These are phyloP conservation scores for Sinocyclocheilus anshuiensis DNA, from an alignment of 2,113 vertebrate genomes.

Conservation along the genomic window DNA sequence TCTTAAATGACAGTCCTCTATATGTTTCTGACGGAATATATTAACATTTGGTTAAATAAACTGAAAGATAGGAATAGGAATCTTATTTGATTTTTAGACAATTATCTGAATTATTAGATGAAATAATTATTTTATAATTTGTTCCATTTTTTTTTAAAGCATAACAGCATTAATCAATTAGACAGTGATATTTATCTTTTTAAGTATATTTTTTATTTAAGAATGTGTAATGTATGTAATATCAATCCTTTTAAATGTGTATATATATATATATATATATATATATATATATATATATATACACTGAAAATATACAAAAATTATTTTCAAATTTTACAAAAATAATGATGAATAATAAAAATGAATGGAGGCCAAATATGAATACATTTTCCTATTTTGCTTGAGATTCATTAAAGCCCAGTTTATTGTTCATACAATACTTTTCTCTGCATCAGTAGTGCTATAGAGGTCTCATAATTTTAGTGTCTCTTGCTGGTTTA, in stretches of 20 bases:
- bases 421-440: neutral
- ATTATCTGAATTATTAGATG: neutral
- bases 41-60: neutral
- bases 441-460: neutral
- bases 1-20: neutral
- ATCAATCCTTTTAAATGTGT: no score
- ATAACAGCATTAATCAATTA: neutral
- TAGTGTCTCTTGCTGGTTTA: conserved; percentile 44
- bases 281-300: no score
- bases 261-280: no score
- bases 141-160: neutral
- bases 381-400: neutral
- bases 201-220: neutral
- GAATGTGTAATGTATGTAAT: neutral
- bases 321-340: no score
- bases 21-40: neutral
- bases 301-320: no score
- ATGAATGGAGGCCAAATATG: neutral
- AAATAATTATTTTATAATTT: neutral
- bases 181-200: neutral
- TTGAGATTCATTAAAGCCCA: neutral
- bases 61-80: neutral
- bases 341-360: neutral
- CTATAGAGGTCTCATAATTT: conserved; percentile 25
- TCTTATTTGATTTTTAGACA: neutral